Base-by-base conservation (phyloP, 2,888 invertebrate genomes). In the Shargacucullia verbasci region DNA sequence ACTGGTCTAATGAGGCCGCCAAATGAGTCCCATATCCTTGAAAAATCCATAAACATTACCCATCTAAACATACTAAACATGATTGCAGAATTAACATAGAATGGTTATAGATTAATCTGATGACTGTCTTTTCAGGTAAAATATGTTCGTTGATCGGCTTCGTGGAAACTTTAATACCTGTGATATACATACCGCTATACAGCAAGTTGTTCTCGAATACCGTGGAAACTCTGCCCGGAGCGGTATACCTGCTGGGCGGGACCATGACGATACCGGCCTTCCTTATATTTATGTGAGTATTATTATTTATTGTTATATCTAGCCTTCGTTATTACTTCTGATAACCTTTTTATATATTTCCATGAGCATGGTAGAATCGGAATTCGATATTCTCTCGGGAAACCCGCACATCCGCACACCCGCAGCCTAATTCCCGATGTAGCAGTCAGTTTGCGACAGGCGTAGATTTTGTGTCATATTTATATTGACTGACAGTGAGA, bases 81-180 rank as follows among this genome's bases (percentile, higher is more conserved):
- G n/a, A n/a, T n/a, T n/a, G n/a, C n/a, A n/a, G n/a, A n/a, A n/a
- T n/a, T n/a, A n/a, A n/a, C n/a, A n/a, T 7, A 9, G 9, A 43
- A 31, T 20, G n/a, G 15, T 4, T 8, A 37, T 38, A 8, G 10
- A 37, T 31, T 44, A 10, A 40, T 45, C 8, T 11, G 11, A n/a
- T 37, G 11, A 12, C 0, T 53, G 0, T 48, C 3, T 59, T 90
- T 91, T 31, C 87, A 94, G 95, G 94, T 15, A 95, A 95, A 86
- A 92, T 95, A 79, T 91, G 90, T 62, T 95, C 95, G 0, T 75
- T 95, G 7, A 92, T 95, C 45, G 95, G 95, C 0, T 91, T 95
- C 27, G 90, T 92, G 11, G 95, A 95, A 74, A 92, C 95, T 0
- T 67, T 95, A 6, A 88, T 94, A 2, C 94, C 94, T 0, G 90